Percentiles rank a stretch among this genome's conserved stretches.
Evolutionary conservation across 2,113 vertebrate genomes (phyloP).

Genomic region (Piaya cayana): DNA sequence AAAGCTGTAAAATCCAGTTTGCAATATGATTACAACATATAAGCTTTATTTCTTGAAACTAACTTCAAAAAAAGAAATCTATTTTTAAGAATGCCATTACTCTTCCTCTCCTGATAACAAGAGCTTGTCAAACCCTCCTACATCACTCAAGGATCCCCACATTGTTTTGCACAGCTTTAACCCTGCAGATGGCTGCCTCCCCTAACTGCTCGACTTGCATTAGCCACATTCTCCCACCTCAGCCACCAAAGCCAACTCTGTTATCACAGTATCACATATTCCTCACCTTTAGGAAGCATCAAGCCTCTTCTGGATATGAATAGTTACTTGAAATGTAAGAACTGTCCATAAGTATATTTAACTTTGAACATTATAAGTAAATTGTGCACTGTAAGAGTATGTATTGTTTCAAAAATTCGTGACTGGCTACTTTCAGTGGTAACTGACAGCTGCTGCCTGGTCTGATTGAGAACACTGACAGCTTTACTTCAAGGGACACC

Average conservation of each 20-base stretch:
- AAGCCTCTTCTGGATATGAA: neutral
- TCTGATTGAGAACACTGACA: neutral
- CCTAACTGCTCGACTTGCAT: neutral
- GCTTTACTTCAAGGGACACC: neutral
- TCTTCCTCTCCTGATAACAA: neutral
- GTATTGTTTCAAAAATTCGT: neutral
- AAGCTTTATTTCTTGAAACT: neutral
- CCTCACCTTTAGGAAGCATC: neutral
- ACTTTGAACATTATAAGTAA: neutral
- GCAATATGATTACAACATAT: neutral
- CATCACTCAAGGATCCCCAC: neutral
- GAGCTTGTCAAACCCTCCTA: neutral
- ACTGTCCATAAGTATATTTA: neutral
- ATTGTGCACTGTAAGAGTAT: neutral
- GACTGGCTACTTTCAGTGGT: neutral
- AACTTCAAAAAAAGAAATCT: neutral
- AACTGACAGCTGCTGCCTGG: neutral
- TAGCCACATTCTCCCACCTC: neutral
- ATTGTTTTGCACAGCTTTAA: neutral
- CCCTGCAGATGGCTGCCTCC: neutral
- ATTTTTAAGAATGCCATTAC: neutral
- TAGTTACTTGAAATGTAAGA: neutral
- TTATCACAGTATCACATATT: neutral
- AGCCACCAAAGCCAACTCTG: neutral
- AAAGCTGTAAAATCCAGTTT: conserved; percentile 39